These are phyloP conservation scores for Lasioglossum morio DNA, from an alignment of 2,888 invertebrate genomes.

Conservation along the genomic window DNA sequence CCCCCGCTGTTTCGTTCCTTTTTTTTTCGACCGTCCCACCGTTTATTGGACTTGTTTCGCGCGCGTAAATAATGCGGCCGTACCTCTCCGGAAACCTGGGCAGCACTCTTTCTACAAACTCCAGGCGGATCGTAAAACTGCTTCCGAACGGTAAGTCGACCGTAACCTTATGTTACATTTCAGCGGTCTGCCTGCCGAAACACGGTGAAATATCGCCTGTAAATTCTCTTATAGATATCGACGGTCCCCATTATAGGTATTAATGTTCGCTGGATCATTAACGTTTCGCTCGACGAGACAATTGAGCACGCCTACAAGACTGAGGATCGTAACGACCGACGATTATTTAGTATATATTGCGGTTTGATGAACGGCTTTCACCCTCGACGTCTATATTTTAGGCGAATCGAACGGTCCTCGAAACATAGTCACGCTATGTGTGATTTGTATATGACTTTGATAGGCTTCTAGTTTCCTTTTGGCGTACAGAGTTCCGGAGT, in stretches of 20 bases:
- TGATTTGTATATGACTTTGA: not conserved
- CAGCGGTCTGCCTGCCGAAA: constrained; percentile 30
- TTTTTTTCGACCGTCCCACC: constrained; percentile 57
- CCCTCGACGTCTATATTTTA: not conserved
- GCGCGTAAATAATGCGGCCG: constrained; percentile 77
- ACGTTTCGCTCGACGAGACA: not conserved
- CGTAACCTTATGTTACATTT: constrained; percentile 69
- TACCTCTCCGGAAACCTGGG: constrained; percentile 72
- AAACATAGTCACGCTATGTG: not conserved
- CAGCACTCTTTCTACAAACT: constrained; percentile 73
- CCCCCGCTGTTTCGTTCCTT: constrained; percentile 63
- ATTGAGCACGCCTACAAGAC: constrained; percentile 1
- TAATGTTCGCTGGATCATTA: constrained; percentile 17
- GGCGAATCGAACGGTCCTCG: not conserved
- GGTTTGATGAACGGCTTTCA: not conserved
- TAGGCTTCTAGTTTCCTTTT: not conserved
- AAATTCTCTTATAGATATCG: constrained; percentile 1
- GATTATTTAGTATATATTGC: not conserved
- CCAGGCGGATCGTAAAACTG: constrained; percentile 73
- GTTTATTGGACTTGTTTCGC: constrained; percentile 79
- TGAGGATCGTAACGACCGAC: not conserved
- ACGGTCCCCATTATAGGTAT: not conserved
- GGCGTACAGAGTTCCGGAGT: no score
- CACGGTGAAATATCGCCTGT: constrained; percentile 22
- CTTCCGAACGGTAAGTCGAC: constrained; percentile 68